Percentiles rank a stretch among this genome's conserved stretches.
These are phyloP conservation scores for Aptenodytes patagonicus DNA, from an alignment of 2,113 vertebrate species.

Conservation along the genomic window DNA sequence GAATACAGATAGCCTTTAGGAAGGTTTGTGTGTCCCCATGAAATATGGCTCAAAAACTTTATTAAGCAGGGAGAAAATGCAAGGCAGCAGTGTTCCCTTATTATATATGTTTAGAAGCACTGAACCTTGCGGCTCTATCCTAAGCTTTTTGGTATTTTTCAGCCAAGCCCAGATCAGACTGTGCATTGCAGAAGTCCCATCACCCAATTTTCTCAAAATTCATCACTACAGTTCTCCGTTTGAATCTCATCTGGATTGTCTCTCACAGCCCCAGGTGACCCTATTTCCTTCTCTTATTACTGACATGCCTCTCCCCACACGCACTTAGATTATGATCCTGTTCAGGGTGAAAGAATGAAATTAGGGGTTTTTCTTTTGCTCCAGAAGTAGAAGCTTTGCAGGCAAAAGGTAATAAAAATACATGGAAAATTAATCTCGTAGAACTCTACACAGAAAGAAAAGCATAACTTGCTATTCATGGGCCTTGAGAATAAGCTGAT, in stretches of 20 bases:
- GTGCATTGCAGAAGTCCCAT: slow-evolving; percentile 33
- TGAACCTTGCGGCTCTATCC: slow-evolving; percentile 57
- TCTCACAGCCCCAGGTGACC: slow-evolving; percentile 34
- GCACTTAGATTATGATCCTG: background rate
- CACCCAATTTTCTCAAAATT: slow-evolving; percentile 37
- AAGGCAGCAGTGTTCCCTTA: background rate
- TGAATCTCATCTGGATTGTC: slow-evolving; percentile 30
- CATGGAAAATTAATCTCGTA: background rate
- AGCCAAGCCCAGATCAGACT: slow-evolving; percentile 17
- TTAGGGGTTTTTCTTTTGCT: background rate
- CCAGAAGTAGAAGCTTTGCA: background rate
- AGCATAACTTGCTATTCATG: background rate
- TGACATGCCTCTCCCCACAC: background rate
- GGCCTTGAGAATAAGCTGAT: slow-evolving; percentile 46
- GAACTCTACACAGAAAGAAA: background rate
- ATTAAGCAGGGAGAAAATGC: background rate
- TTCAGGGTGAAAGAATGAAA: slow-evolving; percentile 1
- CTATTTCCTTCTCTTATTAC: slow-evolving; percentile 16
- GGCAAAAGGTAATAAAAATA: background rate
- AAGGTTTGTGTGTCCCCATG: background rate
- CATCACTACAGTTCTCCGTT: background rate
- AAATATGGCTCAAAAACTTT: background rate
- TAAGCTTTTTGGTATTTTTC: slow-evolving; percentile 65
- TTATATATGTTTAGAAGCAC: slow-evolving; percentile 30
- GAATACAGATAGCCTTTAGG: background rate